Conservation (phyloP, 2,797 vertebrate genomes). For the Enoplosus armatus region DNA sequence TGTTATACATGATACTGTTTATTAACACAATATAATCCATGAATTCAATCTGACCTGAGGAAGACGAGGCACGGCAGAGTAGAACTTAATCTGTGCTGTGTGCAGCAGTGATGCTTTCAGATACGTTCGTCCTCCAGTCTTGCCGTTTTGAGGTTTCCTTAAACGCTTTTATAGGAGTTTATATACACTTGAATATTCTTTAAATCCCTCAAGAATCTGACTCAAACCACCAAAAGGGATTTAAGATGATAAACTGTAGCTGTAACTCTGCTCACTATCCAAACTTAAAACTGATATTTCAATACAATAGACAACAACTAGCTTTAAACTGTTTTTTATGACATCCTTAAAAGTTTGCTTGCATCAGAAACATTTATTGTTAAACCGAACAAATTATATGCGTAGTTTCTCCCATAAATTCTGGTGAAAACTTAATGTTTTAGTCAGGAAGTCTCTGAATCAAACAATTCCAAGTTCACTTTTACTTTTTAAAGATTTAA, state of each 20-base stretch:
- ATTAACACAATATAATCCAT: background rate
- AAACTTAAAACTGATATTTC: too few species aligned
- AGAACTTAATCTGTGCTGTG: too few species aligned
- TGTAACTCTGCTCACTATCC: too few species aligned
- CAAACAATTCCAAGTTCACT: background rate
- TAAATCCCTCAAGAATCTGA: too few species aligned
- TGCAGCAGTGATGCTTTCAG: background rate
- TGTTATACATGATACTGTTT: background rate
- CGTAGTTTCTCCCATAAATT: background rate
- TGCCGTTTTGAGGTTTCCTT: too few species aligned
- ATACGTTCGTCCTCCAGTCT: too few species aligned
- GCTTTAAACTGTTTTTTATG: background rate
- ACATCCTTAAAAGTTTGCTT: background rate
- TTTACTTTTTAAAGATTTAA: background rate
- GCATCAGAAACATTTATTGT: background rate
- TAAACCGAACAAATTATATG: background rate
- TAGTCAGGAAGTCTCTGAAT: background rate
- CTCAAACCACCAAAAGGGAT: background rate
- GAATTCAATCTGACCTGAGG: too few species aligned
- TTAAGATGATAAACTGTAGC: background rate
- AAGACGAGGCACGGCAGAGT: too few species aligned
- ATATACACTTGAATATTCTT: background rate
- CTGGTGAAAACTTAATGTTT: background rate
- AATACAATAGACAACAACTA: too few species aligned
- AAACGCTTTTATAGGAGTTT: background rate